Conservation (phyloP, 2,113 vertebrate genomes). For the Natator depressus region DNA sequence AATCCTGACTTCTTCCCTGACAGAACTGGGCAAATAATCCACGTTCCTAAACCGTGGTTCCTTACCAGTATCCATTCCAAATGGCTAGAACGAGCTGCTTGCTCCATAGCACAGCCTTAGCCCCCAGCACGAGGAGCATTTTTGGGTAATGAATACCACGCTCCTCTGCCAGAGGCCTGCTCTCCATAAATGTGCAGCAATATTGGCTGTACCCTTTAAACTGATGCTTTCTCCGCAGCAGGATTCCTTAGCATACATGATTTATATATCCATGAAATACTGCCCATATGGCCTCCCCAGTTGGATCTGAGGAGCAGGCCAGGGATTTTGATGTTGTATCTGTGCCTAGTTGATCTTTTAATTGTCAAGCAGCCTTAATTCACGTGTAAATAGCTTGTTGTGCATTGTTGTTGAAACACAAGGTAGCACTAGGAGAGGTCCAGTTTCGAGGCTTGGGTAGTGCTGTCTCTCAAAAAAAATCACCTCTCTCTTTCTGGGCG, state of each 20-base stretch:
- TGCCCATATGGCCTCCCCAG: neutral
- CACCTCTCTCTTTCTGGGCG: neutral
- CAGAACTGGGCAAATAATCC: neutral
- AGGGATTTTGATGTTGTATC: neutral
- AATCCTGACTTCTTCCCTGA: neutral
- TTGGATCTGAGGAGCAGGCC: neutral
- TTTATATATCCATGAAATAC: neutral
- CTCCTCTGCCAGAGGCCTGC: neutral
- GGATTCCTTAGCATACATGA: neutral
- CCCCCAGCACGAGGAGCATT: neutral
- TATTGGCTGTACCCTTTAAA: neutral
- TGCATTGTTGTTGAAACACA: neutral
- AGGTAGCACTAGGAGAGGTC: neutral
- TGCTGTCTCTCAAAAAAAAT: neutral
- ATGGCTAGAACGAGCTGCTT: neutral
- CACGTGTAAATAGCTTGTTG: neutral
- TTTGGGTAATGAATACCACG: neutral
- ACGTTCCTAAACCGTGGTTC: neutral
- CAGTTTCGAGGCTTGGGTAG: neutral
- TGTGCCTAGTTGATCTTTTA: neutral
- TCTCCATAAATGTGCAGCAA: too few species aligned
- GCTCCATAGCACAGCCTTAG: neutral
- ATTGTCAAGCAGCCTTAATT: neutral
- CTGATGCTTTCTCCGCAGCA: too few species aligned
- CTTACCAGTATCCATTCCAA: neutral